These are phyloP conservation scores for Philantomba maxwellii DNA, from an alignment of 2,113 vertebrate species.

Conservation along the genomic window DNA sequence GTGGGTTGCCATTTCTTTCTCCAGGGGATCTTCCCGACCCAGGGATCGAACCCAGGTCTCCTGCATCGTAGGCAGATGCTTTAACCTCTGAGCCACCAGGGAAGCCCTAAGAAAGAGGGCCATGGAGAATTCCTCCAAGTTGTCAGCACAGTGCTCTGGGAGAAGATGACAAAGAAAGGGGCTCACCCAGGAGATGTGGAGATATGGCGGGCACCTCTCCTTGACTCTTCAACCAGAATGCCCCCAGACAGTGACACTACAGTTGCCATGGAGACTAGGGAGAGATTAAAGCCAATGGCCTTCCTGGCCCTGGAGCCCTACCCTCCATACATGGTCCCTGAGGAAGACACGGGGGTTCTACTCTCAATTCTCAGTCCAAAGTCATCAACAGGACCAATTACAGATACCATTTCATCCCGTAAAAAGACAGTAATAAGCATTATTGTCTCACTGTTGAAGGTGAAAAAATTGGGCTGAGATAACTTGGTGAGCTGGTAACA, in stretches of 20 bases:
- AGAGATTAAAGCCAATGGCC: background rate
- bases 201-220: accelerated
- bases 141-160: background rate
- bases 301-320: background rate
- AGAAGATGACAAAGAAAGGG: background rate
- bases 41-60: too few species aligned
- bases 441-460: background rate
- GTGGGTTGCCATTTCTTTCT: too few species aligned
- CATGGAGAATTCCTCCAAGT: background rate
- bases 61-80: too few species aligned
- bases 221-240: background rate
- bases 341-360: background rate
- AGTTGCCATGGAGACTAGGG: accelerated
- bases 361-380: background rate
- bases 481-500: background rate
- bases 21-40: too few species aligned
- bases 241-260: background rate
- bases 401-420: background rate
- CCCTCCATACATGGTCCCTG: background rate
- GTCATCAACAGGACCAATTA: background rate
- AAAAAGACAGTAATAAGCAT: background rate
- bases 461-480: background rate
- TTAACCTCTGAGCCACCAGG: too few species aligned
- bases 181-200: background rate
- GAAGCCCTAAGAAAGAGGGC: background rate